phyloP scores from a whole-genome alignment of 2,888 invertebrate genomes.

The Drosophila birchii region DNA sequence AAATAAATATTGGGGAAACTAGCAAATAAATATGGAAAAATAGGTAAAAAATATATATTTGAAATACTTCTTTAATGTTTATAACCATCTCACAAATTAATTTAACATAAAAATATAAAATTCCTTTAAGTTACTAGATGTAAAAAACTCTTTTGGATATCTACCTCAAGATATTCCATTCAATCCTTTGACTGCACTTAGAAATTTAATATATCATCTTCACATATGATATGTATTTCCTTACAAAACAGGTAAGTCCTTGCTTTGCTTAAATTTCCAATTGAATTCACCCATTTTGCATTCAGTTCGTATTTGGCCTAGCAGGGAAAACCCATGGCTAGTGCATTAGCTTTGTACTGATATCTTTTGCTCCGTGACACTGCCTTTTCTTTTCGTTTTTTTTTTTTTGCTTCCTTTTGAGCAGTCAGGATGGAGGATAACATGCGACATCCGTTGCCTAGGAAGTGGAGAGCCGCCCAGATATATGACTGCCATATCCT shows the following conservation, averaged over 20 bases:
- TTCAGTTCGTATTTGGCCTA: slow-evolving; percentile 12
- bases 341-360: slow-evolving; percentile 18
- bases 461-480: slow-evolving; percentile 42
- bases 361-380: slow-evolving; percentile 1
- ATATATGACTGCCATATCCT: slow-evolving; percentile 76
- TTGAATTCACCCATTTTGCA: slow-evolving; percentile 26
- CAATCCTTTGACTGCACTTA: background rate
- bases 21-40: too few relatives aligned
- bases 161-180: too few relatives aligned
- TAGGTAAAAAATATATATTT: background rate
- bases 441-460: slow-evolving; percentile 44
- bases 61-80: background rate
- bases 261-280: slow-evolving; percentile 6
- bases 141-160: too few relatives aligned
- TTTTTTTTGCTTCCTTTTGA: slow-evolving; percentile 3
- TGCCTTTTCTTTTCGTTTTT: background rate
- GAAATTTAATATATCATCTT: background rate
- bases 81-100: too few relatives aligned
- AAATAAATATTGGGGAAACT: background rate
- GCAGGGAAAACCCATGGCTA: slow-evolving; percentile 2
- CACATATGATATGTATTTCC: background rate
- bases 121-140: too few relatives aligned
- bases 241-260: slow-evolving; percentile 4
- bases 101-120: too few relatives aligned
- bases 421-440: slow-evolving; percentile 33